These are phyloP conservation scores for Drosophila sechellia DNA, from an alignment of 1,140 invertebrate species.

Conservation along the genomic window DNA sequence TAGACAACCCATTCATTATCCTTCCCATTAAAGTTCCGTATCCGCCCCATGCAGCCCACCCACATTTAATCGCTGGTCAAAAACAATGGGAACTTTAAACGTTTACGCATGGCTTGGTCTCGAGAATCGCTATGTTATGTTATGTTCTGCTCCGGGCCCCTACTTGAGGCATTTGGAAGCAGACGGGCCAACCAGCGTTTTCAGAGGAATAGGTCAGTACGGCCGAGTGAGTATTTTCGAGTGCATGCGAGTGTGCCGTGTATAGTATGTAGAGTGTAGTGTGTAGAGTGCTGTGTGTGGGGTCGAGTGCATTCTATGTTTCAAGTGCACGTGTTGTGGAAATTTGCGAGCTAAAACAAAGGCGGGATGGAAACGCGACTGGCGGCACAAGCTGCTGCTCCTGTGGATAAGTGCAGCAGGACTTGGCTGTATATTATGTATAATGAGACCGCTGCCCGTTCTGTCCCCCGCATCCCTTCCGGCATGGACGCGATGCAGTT, in stretches of 20 bases:
- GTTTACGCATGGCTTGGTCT: constrained; percentile 56
- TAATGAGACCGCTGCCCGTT: constrained; percentile 41
- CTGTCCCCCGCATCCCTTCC: neutral
- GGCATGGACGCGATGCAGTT: constrained; percentile 47
- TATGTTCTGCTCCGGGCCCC: constrained; percentile 39
- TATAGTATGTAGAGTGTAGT: constrained; percentile 19
- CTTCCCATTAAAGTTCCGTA: constrained; percentile 15
- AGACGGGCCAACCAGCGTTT: constrained; percentile 64
- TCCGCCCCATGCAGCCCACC: constrained; percentile 12
- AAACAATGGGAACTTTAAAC: constrained; percentile 50
- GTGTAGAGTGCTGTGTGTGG: neutral
- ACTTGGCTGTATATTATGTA: constrained; percentile 45
- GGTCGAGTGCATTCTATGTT: constrained; percentile 58
- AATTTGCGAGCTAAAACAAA: constrained; percentile 48
- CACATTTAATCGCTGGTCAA: constrained; percentile 15
- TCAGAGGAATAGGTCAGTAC: constrained; percentile 83
- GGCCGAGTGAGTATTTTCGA: constrained; percentile 58
- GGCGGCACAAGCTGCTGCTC: constrained; percentile 18
- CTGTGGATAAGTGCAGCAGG: constrained; percentile 37
- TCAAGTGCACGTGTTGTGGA: constrained; percentile 60
- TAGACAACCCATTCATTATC: constrained; percentile 25
- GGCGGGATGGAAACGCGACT: constrained; percentile 32
- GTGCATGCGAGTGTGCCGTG: constrained; percentile 32
- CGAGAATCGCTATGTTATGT: constrained; percentile 36
- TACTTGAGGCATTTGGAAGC: constrained; percentile 45